Conservation (phyloP, 2,113 vertebrate species). For the Serilophus lunatus region DNA sequence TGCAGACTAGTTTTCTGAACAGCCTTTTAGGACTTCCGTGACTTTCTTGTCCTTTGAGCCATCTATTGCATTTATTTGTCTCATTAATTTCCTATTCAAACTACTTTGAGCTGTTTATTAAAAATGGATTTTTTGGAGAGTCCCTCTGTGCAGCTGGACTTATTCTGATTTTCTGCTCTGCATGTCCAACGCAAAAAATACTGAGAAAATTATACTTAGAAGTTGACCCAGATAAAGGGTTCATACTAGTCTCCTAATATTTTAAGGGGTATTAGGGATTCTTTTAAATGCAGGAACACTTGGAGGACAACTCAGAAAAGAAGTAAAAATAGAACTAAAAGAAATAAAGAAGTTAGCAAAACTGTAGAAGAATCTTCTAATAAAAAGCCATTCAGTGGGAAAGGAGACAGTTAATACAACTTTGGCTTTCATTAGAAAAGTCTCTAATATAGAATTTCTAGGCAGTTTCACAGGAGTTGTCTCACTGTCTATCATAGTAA, state of each 20-base stretch:
- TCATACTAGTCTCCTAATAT: not conserved
- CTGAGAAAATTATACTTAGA: not conserved
- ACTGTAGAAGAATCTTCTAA: not conserved
- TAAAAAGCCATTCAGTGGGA: not conserved
- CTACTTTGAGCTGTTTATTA: not conserved
- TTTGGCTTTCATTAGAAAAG: not conserved
- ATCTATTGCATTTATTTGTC: not conserved
- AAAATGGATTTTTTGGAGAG: not conserved
- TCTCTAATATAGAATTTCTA: not conserved
- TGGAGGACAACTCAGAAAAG: not conserved
- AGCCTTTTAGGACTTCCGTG: not conserved
- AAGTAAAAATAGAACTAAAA: not conserved
- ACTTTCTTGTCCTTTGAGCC: not conserved
- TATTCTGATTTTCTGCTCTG: not conserved
- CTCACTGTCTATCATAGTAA: not conserved
- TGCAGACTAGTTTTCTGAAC: not conserved
- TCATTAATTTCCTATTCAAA: not conserved
- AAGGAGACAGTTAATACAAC: not conserved
- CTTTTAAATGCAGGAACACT: not conserved
- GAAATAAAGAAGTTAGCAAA: not conserved
- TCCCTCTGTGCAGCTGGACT: not conserved
- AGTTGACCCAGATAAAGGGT: rapidly evolving
- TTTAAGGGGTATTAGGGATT: not conserved
- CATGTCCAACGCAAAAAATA: not conserved
- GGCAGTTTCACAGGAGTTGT: not conserved